phyloP scores from a whole-genome alignment of 64 coral and sea anemone species.

The Trachythela sp. region DNA sequence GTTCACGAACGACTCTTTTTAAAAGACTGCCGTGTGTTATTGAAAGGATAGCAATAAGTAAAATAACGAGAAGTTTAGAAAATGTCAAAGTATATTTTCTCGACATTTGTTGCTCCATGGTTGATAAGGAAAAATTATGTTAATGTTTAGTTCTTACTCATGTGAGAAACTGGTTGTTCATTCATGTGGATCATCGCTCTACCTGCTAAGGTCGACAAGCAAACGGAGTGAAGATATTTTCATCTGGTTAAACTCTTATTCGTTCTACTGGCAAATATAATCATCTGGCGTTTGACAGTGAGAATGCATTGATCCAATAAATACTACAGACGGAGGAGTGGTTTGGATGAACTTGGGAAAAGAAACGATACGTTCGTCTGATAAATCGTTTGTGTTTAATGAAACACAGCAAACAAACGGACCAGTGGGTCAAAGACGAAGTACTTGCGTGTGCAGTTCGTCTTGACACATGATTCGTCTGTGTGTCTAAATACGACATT shows the following conservation, averaged over 20 bases:
- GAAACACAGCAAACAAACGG: no score
- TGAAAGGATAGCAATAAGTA: background rate
- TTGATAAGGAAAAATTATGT: background rate
- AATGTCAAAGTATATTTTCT: background rate
- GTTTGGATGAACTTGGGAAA: no score
- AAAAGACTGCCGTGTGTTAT: background rate
- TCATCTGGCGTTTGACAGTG: no score
- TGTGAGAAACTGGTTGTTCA: background rate
- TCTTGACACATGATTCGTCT: no score
- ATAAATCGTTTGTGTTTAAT: no score
- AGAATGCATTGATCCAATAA: no score
- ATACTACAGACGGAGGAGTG: no score
- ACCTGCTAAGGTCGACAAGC: background rate
- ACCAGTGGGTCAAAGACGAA: no score
- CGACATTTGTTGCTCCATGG: background rate
- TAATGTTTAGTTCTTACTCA: background rate
- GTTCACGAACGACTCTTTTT: background rate
- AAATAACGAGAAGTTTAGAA: background rate
- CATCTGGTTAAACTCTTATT: background rate
- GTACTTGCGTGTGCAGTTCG: no score
- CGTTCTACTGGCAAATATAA: no score
- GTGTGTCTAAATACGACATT: no score
- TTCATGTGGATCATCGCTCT: background rate
- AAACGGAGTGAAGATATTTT: background rate
- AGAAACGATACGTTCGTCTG: no score